Evolutionary conservation across 2,888 invertebrate species (phyloP), one percentile per base, ranked within the genome.

Genomic region (Antitype chi): DNA sequence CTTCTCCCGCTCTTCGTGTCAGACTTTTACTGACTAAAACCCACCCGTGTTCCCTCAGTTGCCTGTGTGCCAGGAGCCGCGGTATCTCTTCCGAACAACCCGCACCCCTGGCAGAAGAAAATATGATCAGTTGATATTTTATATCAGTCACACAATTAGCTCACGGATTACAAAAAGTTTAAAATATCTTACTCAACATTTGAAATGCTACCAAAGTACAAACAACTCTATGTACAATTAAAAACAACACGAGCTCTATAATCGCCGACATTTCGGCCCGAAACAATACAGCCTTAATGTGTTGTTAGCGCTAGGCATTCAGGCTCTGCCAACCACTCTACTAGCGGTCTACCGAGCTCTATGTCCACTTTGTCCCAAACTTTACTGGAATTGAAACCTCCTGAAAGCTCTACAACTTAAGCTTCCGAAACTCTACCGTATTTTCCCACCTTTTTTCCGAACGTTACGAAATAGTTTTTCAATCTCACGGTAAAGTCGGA

Each of bases 351-450:
- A 85, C 82, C 81, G 38, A 57, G 66, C 74, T 78, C 84, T 81
- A 68, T 74, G 76, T 79, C 79, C 80, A 81, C 81, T 84, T 82
- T 59, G 78, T 49, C 60, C 80, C 25, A 70, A 88, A 87, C 88
- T 86, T 87, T 78, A 49, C 69, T 62, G 25, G 73, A 85, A 88
- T 88, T 82, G 87, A 87, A 85, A 85, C 80, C 77, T 80, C 70
- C 67, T 70, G 69, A 77, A 80, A 86, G 71, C 83, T 77, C 71
- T 75, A 78, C 75, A 87, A 81, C 80, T 81, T 81, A 82, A 73
- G 85, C 64, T 85, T 82, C 55, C 32, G 25, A 80, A 85, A 87
- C 80, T 84, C 71, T 57, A 72, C 49, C 74, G 76, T 63, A 79
- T 82, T 85, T 87, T 85, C 66, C 53, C 80, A 83, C 81, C 80